These are phyloP conservation scores for Sphinx pinastri DNA, from an alignment of 2,888 invertebrate species.

Conservation along the genomic window DNA sequence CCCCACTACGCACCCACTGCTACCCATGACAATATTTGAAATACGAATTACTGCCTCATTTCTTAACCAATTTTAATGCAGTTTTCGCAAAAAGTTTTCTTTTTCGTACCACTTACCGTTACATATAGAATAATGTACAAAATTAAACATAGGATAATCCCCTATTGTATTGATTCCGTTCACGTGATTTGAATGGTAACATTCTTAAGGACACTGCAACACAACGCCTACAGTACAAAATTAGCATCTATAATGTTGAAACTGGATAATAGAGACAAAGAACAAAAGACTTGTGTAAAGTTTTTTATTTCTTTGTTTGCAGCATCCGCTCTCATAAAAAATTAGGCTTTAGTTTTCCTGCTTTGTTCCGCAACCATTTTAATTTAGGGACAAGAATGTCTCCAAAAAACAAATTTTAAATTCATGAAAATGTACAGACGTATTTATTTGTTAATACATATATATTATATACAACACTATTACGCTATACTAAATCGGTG, in stretches of 20 bases:
- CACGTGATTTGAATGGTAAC: slow-evolving; percentile 25
- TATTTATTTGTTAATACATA: no score
- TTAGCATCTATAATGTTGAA: not conserved
- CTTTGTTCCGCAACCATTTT: not conserved
- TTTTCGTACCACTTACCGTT: no score
- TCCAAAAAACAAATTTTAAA: not conserved
- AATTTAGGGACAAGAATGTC: not conserved
- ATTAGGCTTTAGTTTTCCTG: not conserved
- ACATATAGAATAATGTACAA: no score
- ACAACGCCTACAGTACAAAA: not conserved
- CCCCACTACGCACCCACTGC: no score
- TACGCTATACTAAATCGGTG: no score
- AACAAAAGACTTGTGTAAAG: slow-evolving; percentile 7
- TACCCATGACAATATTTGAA: no score
- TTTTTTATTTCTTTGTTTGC: not conserved
- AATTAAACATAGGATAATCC: no score
- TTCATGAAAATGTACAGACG: not conserved
- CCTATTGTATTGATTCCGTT: slow-evolving; percentile 23
- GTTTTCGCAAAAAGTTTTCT: no score
- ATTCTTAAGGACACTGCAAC: not conserved
- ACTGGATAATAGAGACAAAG: not conserved
- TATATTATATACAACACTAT: no score
- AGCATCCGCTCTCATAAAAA: slow-evolving; percentile 3
- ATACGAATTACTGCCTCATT: no score
- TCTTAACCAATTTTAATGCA: no score